Base-by-base conservation (phyloP, 2,888 invertebrate genomes). In the Ennomos erosarius region DNA sequence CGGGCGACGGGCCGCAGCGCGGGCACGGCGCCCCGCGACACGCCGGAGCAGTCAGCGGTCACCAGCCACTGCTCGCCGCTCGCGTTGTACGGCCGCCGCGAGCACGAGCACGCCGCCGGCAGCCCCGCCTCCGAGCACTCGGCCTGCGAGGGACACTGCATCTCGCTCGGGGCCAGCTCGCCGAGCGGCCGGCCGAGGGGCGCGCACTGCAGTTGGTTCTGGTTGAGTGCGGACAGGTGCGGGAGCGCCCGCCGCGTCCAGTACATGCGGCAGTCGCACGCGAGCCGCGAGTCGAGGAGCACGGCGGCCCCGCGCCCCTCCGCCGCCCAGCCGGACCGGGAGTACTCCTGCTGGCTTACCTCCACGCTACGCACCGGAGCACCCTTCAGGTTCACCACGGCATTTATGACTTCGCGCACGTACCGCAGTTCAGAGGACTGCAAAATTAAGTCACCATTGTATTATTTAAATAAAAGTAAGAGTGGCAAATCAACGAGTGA, bases 251-350 rank as follows among this genome's bases (percentile, higher is more conserved):
- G 60, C 53, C 48, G 45, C 40, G 60, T 44, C 60, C 64, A 65
- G 65, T 63, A 67, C 53, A 62, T 45, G 36, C 12, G 2, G 57
- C 71, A 72, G 68, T 72, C 67, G 58, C 69, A 72, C 0, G 2
- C 9, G 26, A 69, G 55, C 11, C 34, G 13, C n/a, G 16, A 10
- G 12, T 35, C 10, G 13, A 69, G 10, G 8, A 11, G 34, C n/a
- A 64, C 26, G 12, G 16, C 1, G 38, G 16, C 11, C 48, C 13
- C 38, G 16, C 34, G 38, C n/a, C 12, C n/a, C 10, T 11, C 13
- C 35, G 3, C 11, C 16, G 1, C 45, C 45, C 11, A 16, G 13
- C 2, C 10, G 45, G 45, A 8, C 13, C 33, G 11, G 45, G 26
- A 45, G 50, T 54, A 50, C n/a, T 65, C 56, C 34, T 39, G 52